A percentile compares a stretch with the other conserved stretches of the same genome.
These are phyloP conservation scores for Fragum sueziense DNA, from an alignment of 2,888 invertebrate species.

Conservation along the genomic window DNA sequence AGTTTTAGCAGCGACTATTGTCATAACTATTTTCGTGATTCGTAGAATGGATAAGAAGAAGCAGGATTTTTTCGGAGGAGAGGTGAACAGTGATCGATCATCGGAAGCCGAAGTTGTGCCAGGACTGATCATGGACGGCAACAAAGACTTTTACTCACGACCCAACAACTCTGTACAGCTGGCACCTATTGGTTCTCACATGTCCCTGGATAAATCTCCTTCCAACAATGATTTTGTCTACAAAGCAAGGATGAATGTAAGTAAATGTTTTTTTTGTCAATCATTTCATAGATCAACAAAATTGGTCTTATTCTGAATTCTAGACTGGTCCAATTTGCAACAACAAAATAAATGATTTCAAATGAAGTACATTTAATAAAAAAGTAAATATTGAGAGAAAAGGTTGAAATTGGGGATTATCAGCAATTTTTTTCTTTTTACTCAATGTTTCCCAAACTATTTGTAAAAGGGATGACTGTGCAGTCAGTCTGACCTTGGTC, in stretches of 20 bases:
- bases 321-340: not conserved
- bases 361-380: not conserved
- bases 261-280: too few species aligned
- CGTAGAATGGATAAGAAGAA: slow-evolving; percentile 69
- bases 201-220: slow-evolving; percentile 43
- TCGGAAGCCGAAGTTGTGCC: slow-evolving; percentile 52
- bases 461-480: too few species aligned
- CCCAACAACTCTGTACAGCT: slow-evolving; percentile 43
- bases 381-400: not conserved
- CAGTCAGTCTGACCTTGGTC: too few species aligned
- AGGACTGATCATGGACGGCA: slow-evolving; percentile 37
- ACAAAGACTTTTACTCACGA: slow-evolving; percentile 53
- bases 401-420: not conserved
- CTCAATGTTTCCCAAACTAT: not conserved
- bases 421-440: slow-evolving; percentile 1
- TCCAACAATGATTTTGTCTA: slow-evolving; percentile 56
- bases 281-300: too few species aligned
- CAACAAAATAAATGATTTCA: too few species aligned
- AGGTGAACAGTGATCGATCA: slow-evolving; percentile 49
- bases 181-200: slow-evolving; percentile 50
- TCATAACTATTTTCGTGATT: slow-evolving; percentile 74
- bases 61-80: slow-evolving; percentile 50
- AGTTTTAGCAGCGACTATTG: slow-evolving; percentile 71
- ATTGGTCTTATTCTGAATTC: too few species aligned
- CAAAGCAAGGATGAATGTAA: slow-evolving; percentile 60